phyloP scores from a whole-genome alignment of 2,888 invertebrate genomes.

The Harmothoe impar region DNA sequence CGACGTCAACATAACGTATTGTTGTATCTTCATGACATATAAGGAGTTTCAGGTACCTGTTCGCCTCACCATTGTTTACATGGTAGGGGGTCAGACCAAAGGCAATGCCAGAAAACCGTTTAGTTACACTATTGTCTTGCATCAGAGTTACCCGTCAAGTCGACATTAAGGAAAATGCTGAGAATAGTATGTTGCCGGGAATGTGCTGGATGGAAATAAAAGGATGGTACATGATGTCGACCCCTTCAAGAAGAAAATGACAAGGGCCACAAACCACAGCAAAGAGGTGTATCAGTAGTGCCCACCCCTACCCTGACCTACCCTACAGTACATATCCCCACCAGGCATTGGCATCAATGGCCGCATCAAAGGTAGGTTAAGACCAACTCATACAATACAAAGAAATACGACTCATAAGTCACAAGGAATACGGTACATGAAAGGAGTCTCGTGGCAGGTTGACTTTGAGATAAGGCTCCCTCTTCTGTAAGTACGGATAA shows the following conservation, averaged over 20 bases:
- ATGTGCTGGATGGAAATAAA: no score
- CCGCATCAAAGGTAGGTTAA: not conserved
- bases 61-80: not conserved
- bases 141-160: no score
- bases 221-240: not conserved
- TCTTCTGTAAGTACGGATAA: not conserved
- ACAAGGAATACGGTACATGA: not conserved
- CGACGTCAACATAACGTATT: not conserved
- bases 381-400: not conserved
- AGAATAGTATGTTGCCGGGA: no score
- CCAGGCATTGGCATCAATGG: slow-evolving; percentile 29
- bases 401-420: not conserved
- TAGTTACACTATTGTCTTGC: no score
- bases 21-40: not conserved
- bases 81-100: not conserved
- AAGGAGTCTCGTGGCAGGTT: not conserved
- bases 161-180: no score
- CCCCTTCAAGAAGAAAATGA: not conserved
- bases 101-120: not conserved
- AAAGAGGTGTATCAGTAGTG: not conserved
- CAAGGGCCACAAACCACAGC: not conserved
- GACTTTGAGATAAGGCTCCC: not conserved
- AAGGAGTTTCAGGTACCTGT: not conserved
- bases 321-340: not conserved
- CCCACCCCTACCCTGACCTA: not conserved